phyloP scores from a whole-genome alignment of 2,113 vertebrate genomes.

The Rana temporaria region DNA sequence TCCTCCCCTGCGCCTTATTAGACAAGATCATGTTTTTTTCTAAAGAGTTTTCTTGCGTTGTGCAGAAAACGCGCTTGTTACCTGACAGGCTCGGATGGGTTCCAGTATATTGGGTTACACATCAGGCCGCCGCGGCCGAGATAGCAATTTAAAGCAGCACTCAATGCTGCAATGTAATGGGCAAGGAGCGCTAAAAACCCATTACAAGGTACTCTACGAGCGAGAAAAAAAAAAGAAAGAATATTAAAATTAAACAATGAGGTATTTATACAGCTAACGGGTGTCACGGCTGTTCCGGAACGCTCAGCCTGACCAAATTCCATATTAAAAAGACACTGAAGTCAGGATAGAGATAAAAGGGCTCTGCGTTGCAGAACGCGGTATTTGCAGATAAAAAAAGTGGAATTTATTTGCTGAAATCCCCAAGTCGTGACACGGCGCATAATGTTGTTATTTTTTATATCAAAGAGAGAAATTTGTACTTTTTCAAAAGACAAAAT shows the following conservation, averaged over 20 bases:
- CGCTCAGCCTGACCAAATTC: no score
- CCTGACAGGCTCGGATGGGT: conserved; percentile 9
- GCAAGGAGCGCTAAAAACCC: background rate
- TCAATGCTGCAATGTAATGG: conserved; percentile 5
- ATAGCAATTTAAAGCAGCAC: conserved; percentile 20
- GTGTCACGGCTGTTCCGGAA: no score
- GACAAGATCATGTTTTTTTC: background rate
- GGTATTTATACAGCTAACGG: background rate
- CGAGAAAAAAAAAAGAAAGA: background rate
- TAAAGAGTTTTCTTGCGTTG: conserved; percentile 4
- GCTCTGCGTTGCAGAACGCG: no score
- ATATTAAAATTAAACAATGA: conserved; percentile 18
- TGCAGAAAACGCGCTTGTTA: conserved; percentile 20
- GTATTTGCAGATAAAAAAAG: no score
- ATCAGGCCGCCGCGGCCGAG: background rate
- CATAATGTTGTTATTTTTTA: no score
- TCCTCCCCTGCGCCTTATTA: conserved; percentile 31
- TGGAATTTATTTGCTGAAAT: no score
- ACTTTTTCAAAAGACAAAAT: no score
- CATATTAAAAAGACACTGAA: no score
- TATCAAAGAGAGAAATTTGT: no score
- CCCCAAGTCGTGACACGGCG: no score
- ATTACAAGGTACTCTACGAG: conserved; percentile 12
- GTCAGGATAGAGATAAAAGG: no score
- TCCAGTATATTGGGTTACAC: conserved; percentile 24